Percentiles rank a stretch among this genome's conserved stretches.
Evolutionary conservation across 2,888 invertebrate species (phyloP).

Genomic region (Eulithis testata): DNA sequence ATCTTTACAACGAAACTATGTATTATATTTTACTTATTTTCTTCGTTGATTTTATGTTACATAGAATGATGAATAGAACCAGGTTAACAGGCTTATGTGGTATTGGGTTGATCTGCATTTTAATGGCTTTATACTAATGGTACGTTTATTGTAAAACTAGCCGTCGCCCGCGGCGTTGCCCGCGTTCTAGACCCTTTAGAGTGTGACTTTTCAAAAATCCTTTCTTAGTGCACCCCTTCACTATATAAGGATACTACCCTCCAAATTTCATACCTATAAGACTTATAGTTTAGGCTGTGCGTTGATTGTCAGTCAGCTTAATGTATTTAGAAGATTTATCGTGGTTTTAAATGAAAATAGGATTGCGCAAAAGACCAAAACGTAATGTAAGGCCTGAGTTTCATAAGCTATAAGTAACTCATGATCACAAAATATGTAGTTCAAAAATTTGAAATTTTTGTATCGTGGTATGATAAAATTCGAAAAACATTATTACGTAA

Average conservation of each 20-base stretch:
- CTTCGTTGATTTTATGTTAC: slow-evolving; percentile 6
- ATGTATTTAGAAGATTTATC: neutral
- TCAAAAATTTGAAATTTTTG: neutral
- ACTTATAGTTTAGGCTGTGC: too few species aligned
- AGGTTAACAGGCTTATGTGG: slow-evolving; percentile 26
- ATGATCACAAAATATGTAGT: neutral
- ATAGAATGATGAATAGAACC: slow-evolving; percentile 4
- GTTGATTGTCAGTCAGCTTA: too few species aligned
- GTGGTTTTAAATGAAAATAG: slow-evolving; percentile 18
- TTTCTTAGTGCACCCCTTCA: too few species aligned
- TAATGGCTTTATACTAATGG: slow-evolving; percentile 22
- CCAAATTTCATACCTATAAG: too few species aligned
- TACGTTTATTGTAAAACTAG: slow-evolving; percentile 14
- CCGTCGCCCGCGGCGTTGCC: too few species aligned
- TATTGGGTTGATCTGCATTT: slow-evolving; percentile 25
- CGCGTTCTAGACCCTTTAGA: too few species aligned
- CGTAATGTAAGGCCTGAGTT: neutral
- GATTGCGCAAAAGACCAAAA: slow-evolving; percentile 9
- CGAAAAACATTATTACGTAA: neutral
- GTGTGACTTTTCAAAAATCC: too few species aligned
- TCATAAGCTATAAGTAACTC: neutral
- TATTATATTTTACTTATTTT: slow-evolving; percentile 7
- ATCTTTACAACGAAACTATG: neutral
- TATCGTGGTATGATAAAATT: neutral
- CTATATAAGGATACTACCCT: too few species aligned